A percentile compares a stretch with the other conserved stretches of the same genome.
phyloP scores from a whole-genome alignment of 2,797 vertebrate species.

The Rhodeus uyekii region DNA sequence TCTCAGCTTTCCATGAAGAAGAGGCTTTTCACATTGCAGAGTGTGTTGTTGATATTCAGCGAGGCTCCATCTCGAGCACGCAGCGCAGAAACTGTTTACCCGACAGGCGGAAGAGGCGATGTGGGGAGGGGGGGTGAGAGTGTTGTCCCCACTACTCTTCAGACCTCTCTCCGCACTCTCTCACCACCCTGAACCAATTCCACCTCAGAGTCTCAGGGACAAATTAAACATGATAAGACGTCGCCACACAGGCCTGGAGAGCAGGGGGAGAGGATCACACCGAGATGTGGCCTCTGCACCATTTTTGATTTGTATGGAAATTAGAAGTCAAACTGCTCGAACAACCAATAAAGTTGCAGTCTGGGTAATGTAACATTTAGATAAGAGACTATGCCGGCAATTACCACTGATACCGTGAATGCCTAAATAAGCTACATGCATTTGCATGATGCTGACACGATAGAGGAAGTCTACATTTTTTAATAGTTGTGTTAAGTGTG shows the following conservation, averaged over 20 bases:
- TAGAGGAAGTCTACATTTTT: neutral
- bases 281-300: conserved; percentile 45
- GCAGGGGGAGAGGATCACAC: conserved; percentile 30
- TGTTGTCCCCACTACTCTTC: conserved; percentile 56
- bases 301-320: conserved; percentile 65
- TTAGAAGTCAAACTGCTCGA: conserved; percentile 49
- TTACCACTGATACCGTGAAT: conserved; percentile 61
- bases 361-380: conserved; percentile 52
- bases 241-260: conserved; percentile 58
- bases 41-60: conserved; percentile 72
- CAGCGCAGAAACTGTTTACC: conserved; percentile 71
- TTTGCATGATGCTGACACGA: neutral
- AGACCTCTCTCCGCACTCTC: conserved; percentile 31
- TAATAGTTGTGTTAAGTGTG: neutral
- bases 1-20: neutral
- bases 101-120: conserved; percentile 38
- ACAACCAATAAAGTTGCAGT: conserved; percentile 48
- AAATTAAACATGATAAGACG: conserved; percentile 75
- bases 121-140: neutral
- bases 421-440: neutral
- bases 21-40: conserved; percentile 37
- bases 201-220: conserved; percentile 68
- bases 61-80: conserved; percentile 71
- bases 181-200: conserved; percentile 69
- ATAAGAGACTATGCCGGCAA: conserved; percentile 53